Evolutionary conservation across 1,140 invertebrate genomes (phyloP).

Genomic region (Drosophila auraria): DNA sequence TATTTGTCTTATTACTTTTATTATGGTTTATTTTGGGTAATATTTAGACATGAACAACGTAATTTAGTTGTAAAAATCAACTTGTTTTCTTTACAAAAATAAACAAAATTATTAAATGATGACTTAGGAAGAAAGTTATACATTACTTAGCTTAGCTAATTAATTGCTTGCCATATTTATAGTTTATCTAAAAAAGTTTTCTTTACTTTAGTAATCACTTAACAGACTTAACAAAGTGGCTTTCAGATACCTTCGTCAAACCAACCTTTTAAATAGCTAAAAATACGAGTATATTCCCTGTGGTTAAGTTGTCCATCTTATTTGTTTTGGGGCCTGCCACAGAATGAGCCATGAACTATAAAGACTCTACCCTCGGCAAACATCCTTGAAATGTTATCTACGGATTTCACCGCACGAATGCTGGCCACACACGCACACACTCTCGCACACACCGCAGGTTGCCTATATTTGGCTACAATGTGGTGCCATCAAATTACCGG

Average conservation of each 20-base stretch:
- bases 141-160: too few species aligned
- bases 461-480: constrained; percentile 76
- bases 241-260: not conserved
- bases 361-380: constrained; percentile 3
- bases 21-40: too few species aligned
- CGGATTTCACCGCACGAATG: constrained; percentile 18
- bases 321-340: constrained; percentile 10
- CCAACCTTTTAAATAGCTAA: not conserved
- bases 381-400: constrained; percentile 42
- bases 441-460: constrained; percentile 50
- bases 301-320: constrained; percentile 32
- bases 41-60: too few species aligned
- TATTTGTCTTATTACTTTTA: not conserved
- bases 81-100: too few species aligned
- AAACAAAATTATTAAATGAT: too few species aligned
- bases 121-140: too few species aligned
- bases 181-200: not conserved
- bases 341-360: constrained; percentile 22
- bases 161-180: not conserved
- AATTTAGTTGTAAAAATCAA: not conserved
- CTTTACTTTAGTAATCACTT: not conserved
- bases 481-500: constrained; percentile 79
- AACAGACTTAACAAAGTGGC: not conserved
- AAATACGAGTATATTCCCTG: not conserved
- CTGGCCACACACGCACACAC: constrained; percentile 10